Conservation (phyloP, 1,140 invertebrate species). For the Drusus annulatus region DNA sequence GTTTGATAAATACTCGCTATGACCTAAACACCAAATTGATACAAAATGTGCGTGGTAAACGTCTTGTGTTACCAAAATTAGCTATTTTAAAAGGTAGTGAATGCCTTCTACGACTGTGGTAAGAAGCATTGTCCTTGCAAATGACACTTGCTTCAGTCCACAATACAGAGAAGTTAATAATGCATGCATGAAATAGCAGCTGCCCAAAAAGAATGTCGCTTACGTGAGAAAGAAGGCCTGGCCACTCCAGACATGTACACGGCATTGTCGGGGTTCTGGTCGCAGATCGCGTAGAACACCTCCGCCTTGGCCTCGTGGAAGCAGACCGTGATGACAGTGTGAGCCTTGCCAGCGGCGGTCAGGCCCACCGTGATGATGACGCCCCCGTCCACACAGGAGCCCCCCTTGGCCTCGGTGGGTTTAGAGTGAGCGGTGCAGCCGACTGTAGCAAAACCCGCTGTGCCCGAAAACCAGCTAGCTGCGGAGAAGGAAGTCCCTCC, state of each 20-base stretch:
- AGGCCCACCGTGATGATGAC: neutral
- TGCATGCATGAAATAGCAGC: too few species aligned
- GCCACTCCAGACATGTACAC: neutral
- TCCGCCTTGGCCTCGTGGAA: slow-evolving; percentile 20
- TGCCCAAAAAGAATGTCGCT: too few species aligned
- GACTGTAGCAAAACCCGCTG: neutral
- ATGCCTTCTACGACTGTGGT: too few species aligned
- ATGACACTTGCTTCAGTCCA: too few species aligned
- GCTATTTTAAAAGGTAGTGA: too few species aligned
- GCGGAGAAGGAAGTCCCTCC: neutral
- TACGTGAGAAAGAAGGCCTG: slow-evolving; percentile 7
- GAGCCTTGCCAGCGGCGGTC: neutral
- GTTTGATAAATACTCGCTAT: too few species aligned
- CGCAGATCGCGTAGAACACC: neutral
- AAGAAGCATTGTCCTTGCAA: too few species aligned
- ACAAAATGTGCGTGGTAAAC: too few species aligned
- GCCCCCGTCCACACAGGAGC: slow-evolving; percentile 2
- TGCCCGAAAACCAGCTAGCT: neutral
- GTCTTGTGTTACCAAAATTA: too few species aligned
- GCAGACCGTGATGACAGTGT: slow-evolving; percentile 6
- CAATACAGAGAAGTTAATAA: too few species aligned
- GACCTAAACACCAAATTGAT: too few species aligned
- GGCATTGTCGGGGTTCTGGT: slow-evolving; percentile 9
- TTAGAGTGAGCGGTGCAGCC: neutral
- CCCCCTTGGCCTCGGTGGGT: neutral